Evolutionary conservation across 2,888 invertebrate genomes (phyloP).

Genomic region (Molorchus minor): DNA sequence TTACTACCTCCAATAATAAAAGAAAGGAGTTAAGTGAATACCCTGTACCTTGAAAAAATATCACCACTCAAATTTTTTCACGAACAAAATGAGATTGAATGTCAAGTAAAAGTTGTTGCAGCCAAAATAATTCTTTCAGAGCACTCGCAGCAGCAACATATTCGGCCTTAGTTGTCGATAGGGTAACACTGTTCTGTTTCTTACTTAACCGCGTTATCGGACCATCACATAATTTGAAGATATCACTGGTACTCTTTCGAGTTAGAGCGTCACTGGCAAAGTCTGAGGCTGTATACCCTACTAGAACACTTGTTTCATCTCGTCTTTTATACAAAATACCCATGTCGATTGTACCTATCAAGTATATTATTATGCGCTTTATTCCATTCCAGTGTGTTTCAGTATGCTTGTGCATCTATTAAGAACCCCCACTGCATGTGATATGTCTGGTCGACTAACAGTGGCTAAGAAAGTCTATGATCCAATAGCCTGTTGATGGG

Average conservation of each 20-base stretch:
- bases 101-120: constrained; percentile 26
- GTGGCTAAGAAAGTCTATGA: constrained; percentile 39
- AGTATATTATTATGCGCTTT: constrained; percentile 26
- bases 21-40: too few relatives aligned
- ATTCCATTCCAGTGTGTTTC: constrained; percentile 13
- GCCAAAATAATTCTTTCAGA: constrained; percentile 43
- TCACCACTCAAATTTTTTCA: background rate
- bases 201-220: constrained; percentile 48
- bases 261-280: constrained; percentile 28
- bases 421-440: constrained; percentile 38
- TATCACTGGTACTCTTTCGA: constrained; percentile 45
- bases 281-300: constrained; percentile 25
- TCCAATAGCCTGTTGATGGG: constrained; percentile 41
- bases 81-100: constrained; percentile 3
- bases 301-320: background rate
- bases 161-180: constrained; percentile 52
- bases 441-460: constrained; percentile 41
- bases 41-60: constrained; percentile 26
- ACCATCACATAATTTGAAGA: constrained; percentile 43
- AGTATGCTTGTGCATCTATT: constrained; percentile 31
- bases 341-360: constrained; percentile 4
- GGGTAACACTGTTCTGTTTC: constrained; percentile 43
- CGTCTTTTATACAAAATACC: constrained; percentile 12
- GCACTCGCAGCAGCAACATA: constrained; percentile 48
- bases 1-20: too few relatives aligned